These are phyloP conservation scores for Pterostichus madidus DNA, from an alignment of 2,888 invertebrate species.

Conservation along the genomic window DNA sequence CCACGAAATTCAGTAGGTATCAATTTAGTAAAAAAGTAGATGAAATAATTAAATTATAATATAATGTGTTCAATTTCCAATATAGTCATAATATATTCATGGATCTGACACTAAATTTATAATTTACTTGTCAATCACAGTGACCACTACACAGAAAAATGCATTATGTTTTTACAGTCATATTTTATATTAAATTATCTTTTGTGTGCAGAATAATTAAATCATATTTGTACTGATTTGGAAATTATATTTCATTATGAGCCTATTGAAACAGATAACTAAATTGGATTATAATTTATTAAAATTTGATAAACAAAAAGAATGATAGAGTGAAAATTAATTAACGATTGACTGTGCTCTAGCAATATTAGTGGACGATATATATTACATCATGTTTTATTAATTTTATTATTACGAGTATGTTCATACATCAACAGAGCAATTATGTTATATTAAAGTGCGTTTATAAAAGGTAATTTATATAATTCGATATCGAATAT, in stretches of 20 bases:
- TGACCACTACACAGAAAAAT: conserved; percentile 8
- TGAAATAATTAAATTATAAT: no score
- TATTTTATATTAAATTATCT: conserved; percentile 48
- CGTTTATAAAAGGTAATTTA: conserved; percentile 19
- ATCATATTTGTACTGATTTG: conserved; percentile 3
- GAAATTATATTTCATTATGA: conserved; percentile 39
- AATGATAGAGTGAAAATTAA: conserved; percentile 40
- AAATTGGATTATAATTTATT: conserved; percentile 21
- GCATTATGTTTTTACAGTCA: conserved; percentile 29
- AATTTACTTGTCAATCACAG: conserved; percentile 42
- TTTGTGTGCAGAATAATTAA: conserved; percentile 33
- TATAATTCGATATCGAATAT: not conserved
- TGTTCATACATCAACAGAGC: conserved; percentile 18
- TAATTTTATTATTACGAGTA: not conserved
- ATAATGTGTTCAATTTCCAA: not conserved
- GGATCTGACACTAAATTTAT: conserved; percentile 9
- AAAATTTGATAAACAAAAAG: conserved; percentile 24
- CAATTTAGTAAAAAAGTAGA: no score
- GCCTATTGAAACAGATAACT: conserved; percentile 34
- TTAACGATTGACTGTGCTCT: conserved; percentile 11
- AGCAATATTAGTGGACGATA: not conserved
- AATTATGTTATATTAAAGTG: conserved; percentile 1
- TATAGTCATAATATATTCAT: conserved; percentile 13
- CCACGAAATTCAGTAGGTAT: no score
- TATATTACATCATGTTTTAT: conserved; percentile 31